Evolutionary conservation across 2,797 vertebrate genomes (phyloP), one percentile per base, ranked within the genome.

Genomic region (Cynopterus sphinx): DNA sequence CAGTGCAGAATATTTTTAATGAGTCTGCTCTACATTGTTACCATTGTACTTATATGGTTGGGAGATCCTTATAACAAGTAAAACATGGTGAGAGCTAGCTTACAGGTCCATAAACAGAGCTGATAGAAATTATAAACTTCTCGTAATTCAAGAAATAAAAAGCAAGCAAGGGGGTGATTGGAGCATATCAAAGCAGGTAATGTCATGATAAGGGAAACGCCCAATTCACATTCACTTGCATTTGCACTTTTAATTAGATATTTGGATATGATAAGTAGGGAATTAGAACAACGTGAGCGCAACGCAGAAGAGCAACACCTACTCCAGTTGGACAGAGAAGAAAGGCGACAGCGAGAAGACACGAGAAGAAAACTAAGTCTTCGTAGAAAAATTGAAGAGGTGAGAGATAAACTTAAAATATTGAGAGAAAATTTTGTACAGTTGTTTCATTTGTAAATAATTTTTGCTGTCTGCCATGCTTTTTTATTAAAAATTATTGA

Each of bases 301-400:
- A 90, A 95, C 21, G 94, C 93, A 11, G 96, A 97, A 84, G 96
- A 98, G 33, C 97, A 95, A 16, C 93, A 73, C 2, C 87, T 87
- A 0, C 85, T 98, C 11, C 39, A 17, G 22, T 51, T 97, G 89
- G 96, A 97, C 21, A 95, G 97, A 63, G 97, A 98, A 19, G 96
- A 97, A 57, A 97, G 95, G 84, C 86, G 39, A 49, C 95, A 97
- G 51, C 78, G 79, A 11, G 97, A 98, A 16, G 49, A 96, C 0
- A 67, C 96, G 4, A 96, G 83, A 67, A 97, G 93, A 68, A 98
- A 98, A 91, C 95, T 97, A 11, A 77, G 6, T 67, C 97, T 98
- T 51, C 95, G 92, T 5, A 97, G 96, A 95, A 98, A 98, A 93
- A 98, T 98, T 19, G 97, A 98, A 91, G 98, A 98, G 97, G 98